phyloP scores from a whole-genome alignment of 2,888 invertebrate genomes.

The Temnothorax unifasciatus region DNA sequence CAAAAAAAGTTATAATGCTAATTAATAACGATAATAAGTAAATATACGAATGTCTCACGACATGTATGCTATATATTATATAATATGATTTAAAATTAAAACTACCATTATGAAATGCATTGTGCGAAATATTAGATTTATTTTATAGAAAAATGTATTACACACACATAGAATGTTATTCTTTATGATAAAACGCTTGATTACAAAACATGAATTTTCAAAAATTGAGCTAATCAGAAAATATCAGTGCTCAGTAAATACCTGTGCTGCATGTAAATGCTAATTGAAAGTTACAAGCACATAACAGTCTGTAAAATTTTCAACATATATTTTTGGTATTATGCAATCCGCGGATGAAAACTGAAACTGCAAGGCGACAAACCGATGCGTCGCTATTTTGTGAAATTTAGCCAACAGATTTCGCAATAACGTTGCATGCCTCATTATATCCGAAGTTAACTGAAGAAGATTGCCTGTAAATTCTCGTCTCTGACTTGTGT shows the following conservation, averaged over 20 bases:
- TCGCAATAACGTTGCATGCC: background rate
- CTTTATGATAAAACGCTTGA: background rate
- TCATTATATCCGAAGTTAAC: conserved; percentile 7
- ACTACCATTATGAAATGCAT: background rate
- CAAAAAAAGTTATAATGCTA: background rate
- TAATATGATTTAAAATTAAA: background rate
- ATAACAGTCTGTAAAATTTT: background rate
- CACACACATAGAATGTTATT: background rate
- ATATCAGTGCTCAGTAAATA: background rate
- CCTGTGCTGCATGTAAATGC: background rate
- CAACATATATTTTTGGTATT: background rate
- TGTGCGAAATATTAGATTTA: background rate
- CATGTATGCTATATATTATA: background rate
- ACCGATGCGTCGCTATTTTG: background rate
- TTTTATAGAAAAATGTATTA: conserved; percentile 4
- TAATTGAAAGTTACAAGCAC: background rate
- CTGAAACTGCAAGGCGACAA: background rate
- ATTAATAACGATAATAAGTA: background rate
- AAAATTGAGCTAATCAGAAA: background rate
- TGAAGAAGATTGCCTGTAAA: conserved; percentile 16
- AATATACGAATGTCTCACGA: background rate
- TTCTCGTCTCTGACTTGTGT: conserved; percentile 2
- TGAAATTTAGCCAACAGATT: background rate
- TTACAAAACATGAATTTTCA: background rate
- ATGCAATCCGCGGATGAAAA: no score